Base-by-base conservation (phyloP, 2,113 vertebrate genomes). In the Dolichotis patagonum region DNA sequence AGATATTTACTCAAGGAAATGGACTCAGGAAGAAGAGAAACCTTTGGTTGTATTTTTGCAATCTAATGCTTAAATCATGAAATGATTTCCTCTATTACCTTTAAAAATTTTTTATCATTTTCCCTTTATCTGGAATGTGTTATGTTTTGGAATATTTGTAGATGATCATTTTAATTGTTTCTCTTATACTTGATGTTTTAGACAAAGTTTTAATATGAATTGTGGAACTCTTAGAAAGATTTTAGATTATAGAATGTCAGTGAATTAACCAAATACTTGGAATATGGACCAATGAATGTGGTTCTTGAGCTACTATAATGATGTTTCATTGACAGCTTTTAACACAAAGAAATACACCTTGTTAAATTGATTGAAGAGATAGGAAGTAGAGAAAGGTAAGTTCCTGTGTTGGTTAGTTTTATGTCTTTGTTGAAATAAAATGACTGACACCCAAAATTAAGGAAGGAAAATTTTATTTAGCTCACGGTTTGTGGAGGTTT, bases 31-130 rank as follows among this genome's bases (percentile, higher is more conserved):
- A 82, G 4, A 30, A 35, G 35, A 67, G 9, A 19, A 41, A 77
- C 24, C n/a, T n/a, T 2, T 75, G 32, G 6, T 4, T 35, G 20
- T 41, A 20, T 49, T 62, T 71, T 49, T 60, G n/a, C 28, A 82
- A 20, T 75, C 22, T n/a, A 46, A 20, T 26, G 22, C 65, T 96
- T 43, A 63, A 95, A 32, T 89, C 62, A 85, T 56, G 62, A 58
- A 58, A 46, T 80, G 52, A 63, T 56, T 85, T 89, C 7, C 32
- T 89, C n/a, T 19, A 73, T 46, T 88, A 71, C 16, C 22, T 88
- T 60, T 35, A 82, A 56, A 67, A 62, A 22, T 67, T 84, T 91
- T 91, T 1, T 85, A 30, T 62, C 84, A 28, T 56, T 78, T 94
- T 65, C 9, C 10, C 22, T 93, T 75, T 81, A 77, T 28, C 56